Percentiles rank a stretch among this genome's conserved stretches.
Conservation (phyloP, 2,797 vertebrate species). For the Notoglanidium macrostoma region DNA sequence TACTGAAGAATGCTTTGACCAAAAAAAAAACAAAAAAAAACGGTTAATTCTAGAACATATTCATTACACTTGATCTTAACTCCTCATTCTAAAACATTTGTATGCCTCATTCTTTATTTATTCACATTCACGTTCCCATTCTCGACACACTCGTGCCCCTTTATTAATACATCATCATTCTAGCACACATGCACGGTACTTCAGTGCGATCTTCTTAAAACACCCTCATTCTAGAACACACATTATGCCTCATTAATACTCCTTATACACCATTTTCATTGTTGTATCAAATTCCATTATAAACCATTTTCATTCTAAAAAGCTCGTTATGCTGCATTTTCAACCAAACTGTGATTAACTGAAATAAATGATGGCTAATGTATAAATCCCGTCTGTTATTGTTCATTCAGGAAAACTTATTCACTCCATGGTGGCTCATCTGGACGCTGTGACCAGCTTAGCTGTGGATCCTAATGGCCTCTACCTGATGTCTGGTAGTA, state of each 20-base stretch:
- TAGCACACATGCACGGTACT: background rate
- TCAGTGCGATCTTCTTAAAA: background rate
- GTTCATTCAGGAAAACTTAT: constrained; percentile 85
- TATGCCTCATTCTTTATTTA: background rate
- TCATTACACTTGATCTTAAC: background rate
- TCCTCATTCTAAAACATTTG: background rate
- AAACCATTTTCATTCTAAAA: background rate
- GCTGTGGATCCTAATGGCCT: constrained; percentile 97
- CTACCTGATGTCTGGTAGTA: constrained; percentile 99
- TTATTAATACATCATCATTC: background rate
- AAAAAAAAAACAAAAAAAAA: too few relatives aligned
- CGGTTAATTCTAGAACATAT: background rate
- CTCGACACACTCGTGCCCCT: background rate
- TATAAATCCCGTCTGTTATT: constrained; percentile 34
- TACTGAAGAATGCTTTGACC: background rate
- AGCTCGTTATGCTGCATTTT: background rate
- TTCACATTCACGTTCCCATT: background rate
- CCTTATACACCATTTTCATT: background rate
- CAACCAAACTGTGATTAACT: too few relatives aligned
- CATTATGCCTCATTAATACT: background rate
- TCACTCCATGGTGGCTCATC: constrained; percentile 97
- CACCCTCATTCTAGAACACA: background rate
- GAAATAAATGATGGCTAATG: background rate
- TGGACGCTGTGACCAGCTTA: constrained; percentile 96
- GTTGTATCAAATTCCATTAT: background rate